Evolutionary conservation across 2,113 vertebrate genomes (phyloP).

Genomic region (Gymnocephalus cernua): DNA sequence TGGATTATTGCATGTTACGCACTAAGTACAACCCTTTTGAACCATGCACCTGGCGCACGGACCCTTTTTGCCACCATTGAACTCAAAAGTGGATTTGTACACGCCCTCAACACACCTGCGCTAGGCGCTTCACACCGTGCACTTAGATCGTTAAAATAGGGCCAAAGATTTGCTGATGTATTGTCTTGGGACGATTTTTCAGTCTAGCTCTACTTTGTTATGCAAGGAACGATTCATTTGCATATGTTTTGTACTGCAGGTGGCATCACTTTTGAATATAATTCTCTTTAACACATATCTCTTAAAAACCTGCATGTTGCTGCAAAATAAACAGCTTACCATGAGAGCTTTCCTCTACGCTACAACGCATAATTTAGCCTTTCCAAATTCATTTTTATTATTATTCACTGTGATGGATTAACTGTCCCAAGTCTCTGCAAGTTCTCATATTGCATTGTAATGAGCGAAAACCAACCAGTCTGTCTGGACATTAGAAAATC

Average conservation of each 20-base stretch:
- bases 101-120: too few relatives aligned
- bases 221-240: background rate
- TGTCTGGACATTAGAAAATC: constrained; percentile 16
- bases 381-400: too few relatives aligned
- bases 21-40: too few relatives aligned
- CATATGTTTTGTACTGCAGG: constrained; percentile 4
- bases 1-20: too few relatives aligned
- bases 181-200: background rate
- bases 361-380: background rate
- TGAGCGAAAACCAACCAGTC: constrained; percentile 26
- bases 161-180: background rate
- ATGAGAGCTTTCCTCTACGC: background rate
- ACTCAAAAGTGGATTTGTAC: too few relatives aligned
- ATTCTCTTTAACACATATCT: background rate
- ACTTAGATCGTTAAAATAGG: too few relatives aligned
- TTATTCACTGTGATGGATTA: background rate
- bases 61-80: too few relatives aligned
- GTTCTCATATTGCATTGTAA: constrained; percentile 6
- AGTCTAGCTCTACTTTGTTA: background rate
- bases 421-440: constrained; percentile 1
- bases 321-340: background rate
- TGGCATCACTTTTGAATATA: background rate
- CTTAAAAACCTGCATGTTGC: background rate
- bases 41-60: too few relatives aligned
- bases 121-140: too few relatives aligned